phyloP scores from a whole-genome alignment of 2,113 vertebrate genomes.

The Phyllopteryx taeniolatus region DNA sequence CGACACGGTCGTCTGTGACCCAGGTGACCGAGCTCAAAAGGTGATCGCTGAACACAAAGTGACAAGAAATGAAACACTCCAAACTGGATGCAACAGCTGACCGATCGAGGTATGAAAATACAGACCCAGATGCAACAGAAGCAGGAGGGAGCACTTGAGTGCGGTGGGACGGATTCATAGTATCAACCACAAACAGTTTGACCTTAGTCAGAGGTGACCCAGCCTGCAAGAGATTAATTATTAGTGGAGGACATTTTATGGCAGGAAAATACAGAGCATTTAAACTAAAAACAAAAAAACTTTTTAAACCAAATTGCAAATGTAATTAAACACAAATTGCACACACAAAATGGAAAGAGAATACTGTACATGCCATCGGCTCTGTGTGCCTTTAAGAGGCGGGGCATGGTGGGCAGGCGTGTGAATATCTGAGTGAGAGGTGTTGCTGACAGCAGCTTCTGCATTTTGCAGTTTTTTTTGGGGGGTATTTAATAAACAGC shows the following conservation, averaged over 20 bases:
- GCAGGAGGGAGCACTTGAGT: conserved; percentile 78
- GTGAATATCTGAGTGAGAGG: too few relatives aligned
- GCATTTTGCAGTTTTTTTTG: too few relatives aligned
- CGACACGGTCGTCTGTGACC: conserved; percentile 83
- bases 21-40: conserved; percentile 91
- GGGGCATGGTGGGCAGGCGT: too few relatives aligned
- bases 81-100: too few relatives aligned
- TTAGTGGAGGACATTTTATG: neutral
- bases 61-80: conserved; percentile 20
- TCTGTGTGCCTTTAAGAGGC: too few relatives aligned
- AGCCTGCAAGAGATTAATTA: conserved; percentile 71
- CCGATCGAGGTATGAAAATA: conserved; percentile 4
- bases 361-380: too few relatives aligned
- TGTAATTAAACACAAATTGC: too few relatives aligned
- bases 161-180: conserved; percentile 60
- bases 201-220: conserved; percentile 83
- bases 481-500: too few relatives aligned
- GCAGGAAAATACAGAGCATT: neutral
- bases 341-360: too few relatives aligned
- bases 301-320: too few relatives aligned
- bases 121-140: conserved; percentile 79
- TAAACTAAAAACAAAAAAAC: too few relatives aligned
- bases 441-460: too few relatives aligned
- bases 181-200: conserved; percentile 84
- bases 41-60: conserved; percentile 81